These are phyloP conservation scores for Ia io DNA, from an alignment of 2,113 vertebrate genomes.

Conservation along the genomic window DNA sequence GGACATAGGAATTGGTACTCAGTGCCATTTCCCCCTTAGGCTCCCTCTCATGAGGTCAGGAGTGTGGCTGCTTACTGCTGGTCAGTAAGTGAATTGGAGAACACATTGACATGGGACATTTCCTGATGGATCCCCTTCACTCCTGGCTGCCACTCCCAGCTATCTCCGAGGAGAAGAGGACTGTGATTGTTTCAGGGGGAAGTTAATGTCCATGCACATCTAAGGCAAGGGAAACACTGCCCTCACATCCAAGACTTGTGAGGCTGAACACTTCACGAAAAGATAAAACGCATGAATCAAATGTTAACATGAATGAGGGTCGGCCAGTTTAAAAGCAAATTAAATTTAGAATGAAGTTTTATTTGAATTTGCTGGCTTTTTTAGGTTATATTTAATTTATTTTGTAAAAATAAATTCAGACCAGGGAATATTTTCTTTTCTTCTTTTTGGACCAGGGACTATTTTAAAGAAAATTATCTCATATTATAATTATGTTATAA, in stretches of 20 bases:
- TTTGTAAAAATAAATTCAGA: slow-evolving; percentile 22
- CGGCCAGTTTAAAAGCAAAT: slow-evolving; percentile 59
- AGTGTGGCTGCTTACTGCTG: slow-evolving; percentile 87
- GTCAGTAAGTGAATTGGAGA: slow-evolving; percentile 91
- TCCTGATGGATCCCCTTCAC: slow-evolving; percentile 87
- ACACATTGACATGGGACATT: slow-evolving; percentile 88
- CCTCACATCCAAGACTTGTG: neutral
- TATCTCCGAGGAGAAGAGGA: slow-evolving; percentile 81
- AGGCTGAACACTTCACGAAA: neutral
- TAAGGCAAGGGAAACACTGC: slow-evolving; percentile 67
- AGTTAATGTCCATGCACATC: slow-evolving; percentile 54
- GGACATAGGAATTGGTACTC: slow-evolving; percentile 90
- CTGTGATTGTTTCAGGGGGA: slow-evolving; percentile 76
- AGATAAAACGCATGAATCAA: slow-evolving; percentile 29
- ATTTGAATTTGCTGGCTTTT: slow-evolving; percentile 69
- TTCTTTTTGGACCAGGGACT: neutral
- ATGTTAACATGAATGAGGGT: neutral
- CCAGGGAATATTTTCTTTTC: neutral
- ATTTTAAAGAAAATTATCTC: neutral
- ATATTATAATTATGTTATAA: neutral
- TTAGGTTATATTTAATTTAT: slow-evolving; percentile 59
- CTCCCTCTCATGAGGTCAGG: slow-evolving; percentile 92
- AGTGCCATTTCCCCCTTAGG: slow-evolving; percentile 90
- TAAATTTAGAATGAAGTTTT: slow-evolving; percentile 63
- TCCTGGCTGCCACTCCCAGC: slow-evolving; percentile 84